Evolutionary conservation across 2,888 invertebrate genomes (phyloP).

Genomic region (Drosophila neonasuta): DNA sequence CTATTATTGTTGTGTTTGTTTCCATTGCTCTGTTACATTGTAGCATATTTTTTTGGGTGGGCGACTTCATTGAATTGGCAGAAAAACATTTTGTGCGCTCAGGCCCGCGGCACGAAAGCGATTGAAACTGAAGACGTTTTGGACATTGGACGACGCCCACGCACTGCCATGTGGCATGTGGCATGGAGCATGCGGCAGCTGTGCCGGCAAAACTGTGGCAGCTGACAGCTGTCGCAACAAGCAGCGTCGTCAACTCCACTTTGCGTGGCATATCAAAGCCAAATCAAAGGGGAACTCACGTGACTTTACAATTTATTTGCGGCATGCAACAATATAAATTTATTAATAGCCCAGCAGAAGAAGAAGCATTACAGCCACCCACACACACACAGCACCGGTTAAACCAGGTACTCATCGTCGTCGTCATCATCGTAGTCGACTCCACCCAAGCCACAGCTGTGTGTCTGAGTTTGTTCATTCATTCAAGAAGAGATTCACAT

Average conservation of each 20-base stretch:
- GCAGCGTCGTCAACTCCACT: slow-evolving; percentile 22
- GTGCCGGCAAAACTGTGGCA: slow-evolving; percentile 19
- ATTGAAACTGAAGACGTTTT: slow-evolving; percentile 66
- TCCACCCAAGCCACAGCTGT: slow-evolving; percentile 12
- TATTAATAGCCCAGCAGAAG: slow-evolving; percentile 66
- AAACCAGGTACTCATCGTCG: slow-evolving; percentile 10
- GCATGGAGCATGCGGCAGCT: slow-evolving; percentile 38
- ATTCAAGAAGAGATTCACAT: slow-evolving; percentile 65
- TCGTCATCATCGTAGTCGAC: neutral
- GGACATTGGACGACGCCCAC: slow-evolving; percentile 61
- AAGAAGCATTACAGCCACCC: slow-evolving; percentile 55
- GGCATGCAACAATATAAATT: slow-evolving; percentile 70
- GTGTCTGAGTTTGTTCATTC: slow-evolving; percentile 54
- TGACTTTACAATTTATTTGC: slow-evolving; percentile 71
- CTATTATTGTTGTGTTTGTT: slow-evolving; percentile 21
- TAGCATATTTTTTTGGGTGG: slow-evolving; percentile 42
- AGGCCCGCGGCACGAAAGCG: slow-evolving; percentile 51
- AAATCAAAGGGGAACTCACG: slow-evolving; percentile 67
- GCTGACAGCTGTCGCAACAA: slow-evolving; percentile 60
- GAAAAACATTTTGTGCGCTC: slow-evolving; percentile 45
- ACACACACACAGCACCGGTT: slow-evolving; percentile 27
- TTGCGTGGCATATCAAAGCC: slow-evolving; percentile 57
- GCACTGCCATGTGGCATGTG: slow-evolving; percentile 35
- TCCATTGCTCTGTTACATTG: slow-evolving; percentile 28
- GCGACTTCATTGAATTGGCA: slow-evolving; percentile 62